Evolutionary conservation across 2,888 invertebrate genomes (phyloP), one percentile per base, ranked within the genome.

Genomic region (Lithophane leautieri): DNA sequence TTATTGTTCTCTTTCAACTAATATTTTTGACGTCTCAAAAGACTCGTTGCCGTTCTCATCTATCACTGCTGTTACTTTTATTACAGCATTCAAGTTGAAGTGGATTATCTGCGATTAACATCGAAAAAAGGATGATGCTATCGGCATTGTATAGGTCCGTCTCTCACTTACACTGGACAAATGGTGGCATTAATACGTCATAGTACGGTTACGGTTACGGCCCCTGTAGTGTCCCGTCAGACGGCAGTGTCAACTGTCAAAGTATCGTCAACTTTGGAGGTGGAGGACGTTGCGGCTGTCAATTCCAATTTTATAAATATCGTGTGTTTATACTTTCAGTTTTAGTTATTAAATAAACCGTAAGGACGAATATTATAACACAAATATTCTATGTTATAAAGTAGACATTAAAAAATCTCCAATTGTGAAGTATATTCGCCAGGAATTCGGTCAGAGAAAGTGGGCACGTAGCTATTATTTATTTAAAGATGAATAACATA

Each of bases 401-500:
- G 22, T 42, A 50, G 12, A 50, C 12, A 62, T 52, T 67, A 50
- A 58, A 80, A 72, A 72, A 40, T 28, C 19, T n/a, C 14, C 50
- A 7, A 54, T 52, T 22, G 12, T 40, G n/a, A 28, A 54, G 11
- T 69, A 11, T 60, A 65, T 50, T 61, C 19, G 19, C 22, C 34
- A 70, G 14, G 72, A 92, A 90, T 88, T 91, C 89, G 90, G 90
- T 90, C 90, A 91, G 92, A 89, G 92, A 93, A 93, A 93, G 93
- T 89, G 79, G 61, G 81, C 73, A 73, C 84, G 73, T 81, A 76
- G 82, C 83, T 73, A 77, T 58, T 71, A 79, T 78, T 79, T 78
- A 78, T 50, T 65, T 71, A 68, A 91, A 88, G 71, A 93, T 93
- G 93, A 93, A 91, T 89, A 88, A 84, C 68, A 86, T 90, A 72